Base-by-base conservation (phyloP, 2,113 vertebrate genomes). In the Catharus fuscescens region DNA sequence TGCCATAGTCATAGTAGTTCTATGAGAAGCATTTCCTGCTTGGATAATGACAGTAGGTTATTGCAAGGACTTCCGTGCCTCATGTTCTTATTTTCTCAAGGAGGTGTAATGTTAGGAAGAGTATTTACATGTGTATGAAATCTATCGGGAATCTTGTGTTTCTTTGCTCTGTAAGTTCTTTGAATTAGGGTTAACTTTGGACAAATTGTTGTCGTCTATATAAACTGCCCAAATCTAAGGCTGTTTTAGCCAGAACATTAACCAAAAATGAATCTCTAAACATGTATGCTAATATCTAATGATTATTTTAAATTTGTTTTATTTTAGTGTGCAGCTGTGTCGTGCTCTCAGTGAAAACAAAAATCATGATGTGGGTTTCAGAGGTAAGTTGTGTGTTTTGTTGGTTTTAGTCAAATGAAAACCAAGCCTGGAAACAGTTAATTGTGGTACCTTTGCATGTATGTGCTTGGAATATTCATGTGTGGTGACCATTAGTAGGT, bases 271-370 rank as follows among this genome's bases (percentile, higher is more conserved):
- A 85, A 4, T 14, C 19, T 28, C 9, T 19, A 48, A 74, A 47
- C 6, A 14, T 80, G 25, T 67, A 14, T 77, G 34, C 15, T 65
- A 54, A 20, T 80, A 72, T 29, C 14, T 47, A 21, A 18, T 12
- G 7, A 2, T 31, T 53, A 21, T 40, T 32, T 66, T 29, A 32
- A 32, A 14, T 91, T 89, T 96, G 18, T 92, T 97, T 96, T 86
- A 28, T 98, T 96, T 69, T 95, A 99, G 99, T 93, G 98, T 99
- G 94, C 99, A 99, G 79, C 98, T 99, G 74, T 99, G 99, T 97
- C 99, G 99, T 89, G 94, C 97, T 47, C 98, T 99, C 56, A 98
- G 98, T 97, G 98, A 99, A 95, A 99, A 97, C 95, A 97, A 98
- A 98, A 98, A 97, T 85, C 98, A 98, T 80, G 98, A 98, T 98